phyloP scores from a whole-genome alignment of 2,797 vertebrate species.

The Tarsius wallacei region DNA sequence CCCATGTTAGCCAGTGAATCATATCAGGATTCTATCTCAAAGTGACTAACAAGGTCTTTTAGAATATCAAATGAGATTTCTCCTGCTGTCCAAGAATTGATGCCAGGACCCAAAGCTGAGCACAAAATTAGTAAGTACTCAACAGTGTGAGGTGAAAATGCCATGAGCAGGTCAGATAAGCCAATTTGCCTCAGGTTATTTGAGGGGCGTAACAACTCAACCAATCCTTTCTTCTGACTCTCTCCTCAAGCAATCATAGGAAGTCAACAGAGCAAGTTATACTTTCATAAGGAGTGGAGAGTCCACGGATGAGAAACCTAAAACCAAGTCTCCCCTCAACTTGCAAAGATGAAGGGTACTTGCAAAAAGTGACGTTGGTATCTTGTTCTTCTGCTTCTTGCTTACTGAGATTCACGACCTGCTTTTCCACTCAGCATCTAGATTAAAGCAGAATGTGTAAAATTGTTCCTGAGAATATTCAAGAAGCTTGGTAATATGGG shows the following conservation, averaged over 20 bases:
- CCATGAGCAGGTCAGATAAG: not conserved
- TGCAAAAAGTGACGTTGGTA: not conserved
- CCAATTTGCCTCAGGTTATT: conserved; percentile 45
- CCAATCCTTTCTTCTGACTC: not conserved
- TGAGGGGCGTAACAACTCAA: conserved; percentile 1
- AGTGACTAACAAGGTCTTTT: not conserved
- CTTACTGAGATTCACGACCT: not conserved
- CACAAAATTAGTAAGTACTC: not conserved
- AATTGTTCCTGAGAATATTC: not conserved
- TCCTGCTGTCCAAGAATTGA: conserved; percentile 44
- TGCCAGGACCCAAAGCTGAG: not conserved
- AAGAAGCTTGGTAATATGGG: not conserved
- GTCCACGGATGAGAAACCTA: not conserved
- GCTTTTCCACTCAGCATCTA: not conserved
- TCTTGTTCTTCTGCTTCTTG: not conserved
- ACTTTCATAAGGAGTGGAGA: not conserved
- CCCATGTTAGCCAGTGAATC: not conserved
- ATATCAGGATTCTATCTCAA: not conserved
- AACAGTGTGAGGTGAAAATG: not conserved
- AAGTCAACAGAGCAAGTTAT: not conserved
- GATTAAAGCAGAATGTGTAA: not conserved
- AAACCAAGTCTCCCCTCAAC: not conserved
- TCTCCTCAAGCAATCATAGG: not conserved
- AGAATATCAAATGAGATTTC: not conserved
- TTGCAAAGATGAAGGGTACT: not conserved